Percentiles rank a stretch among this genome's conserved stretches.
Evolutionary conservation across 2,888 invertebrate genomes (phyloP).

Genomic region (Archips crataeganus): DNA sequence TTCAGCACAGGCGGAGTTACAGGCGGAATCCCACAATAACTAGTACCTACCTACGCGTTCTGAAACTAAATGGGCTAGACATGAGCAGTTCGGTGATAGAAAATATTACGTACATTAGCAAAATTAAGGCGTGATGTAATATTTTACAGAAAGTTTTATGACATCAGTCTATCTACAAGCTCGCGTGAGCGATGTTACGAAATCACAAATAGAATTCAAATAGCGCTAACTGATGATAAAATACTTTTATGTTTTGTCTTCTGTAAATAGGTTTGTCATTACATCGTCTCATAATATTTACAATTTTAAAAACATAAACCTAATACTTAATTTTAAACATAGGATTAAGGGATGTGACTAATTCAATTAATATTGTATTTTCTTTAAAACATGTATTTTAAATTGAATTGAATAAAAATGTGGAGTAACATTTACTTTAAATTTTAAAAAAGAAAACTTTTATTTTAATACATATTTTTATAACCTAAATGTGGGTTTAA

Average conservation of each 20-base stretch:
- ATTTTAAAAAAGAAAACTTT: not conserved
- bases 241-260: not conserved
- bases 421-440: too few species aligned
- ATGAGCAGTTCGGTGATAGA: conserved; percentile 12
- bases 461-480: too few species aligned
- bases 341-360: too few species aligned
- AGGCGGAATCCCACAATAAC: conserved; percentile 36
- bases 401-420: too few species aligned
- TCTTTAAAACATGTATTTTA: too few species aligned
- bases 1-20: conserved; percentile 5
- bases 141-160: conserved; percentile 22
- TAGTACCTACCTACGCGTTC: conserved; percentile 48
- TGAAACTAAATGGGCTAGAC: conserved; percentile 27
- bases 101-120: not conserved
- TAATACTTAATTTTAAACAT: too few species aligned
- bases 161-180: conserved; percentile 10
- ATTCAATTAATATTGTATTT: too few species aligned
- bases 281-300: not conserved
- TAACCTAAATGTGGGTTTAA: too few species aligned
- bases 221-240: conserved; percentile 5
- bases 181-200: conserved; percentile 11
- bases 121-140: conserved; percentile 21
- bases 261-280: not conserved
- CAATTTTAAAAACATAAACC: too few species aligned
- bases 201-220: conserved; percentile 12